Percentiles rank a stretch among this genome's conserved stretches.
Evolutionary conservation across 2,113 vertebrate genomes (phyloP).

Genomic region (Cervus canadensis): DNA sequence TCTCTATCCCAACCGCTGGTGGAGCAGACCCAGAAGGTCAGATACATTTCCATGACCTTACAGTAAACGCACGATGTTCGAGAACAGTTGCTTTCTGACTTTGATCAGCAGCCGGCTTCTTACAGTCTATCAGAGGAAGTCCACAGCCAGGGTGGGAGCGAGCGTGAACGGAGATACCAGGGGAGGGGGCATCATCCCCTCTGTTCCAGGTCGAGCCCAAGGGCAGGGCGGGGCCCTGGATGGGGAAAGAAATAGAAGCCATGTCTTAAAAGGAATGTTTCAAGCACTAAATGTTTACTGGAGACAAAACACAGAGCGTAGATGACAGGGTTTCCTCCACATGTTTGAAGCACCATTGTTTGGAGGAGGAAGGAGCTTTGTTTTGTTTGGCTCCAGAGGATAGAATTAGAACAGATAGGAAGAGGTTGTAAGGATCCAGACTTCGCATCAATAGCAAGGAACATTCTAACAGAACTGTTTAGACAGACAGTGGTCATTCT

Average conservation of each 20-base stretch:
- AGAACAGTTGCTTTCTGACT: neutral
- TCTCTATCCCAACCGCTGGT: neutral
- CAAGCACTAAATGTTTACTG: neutral
- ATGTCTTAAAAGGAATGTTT: neutral
- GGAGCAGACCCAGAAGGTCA: neutral
- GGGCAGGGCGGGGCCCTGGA: neutral
- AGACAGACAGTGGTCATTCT: neutral
- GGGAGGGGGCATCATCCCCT: neutral
- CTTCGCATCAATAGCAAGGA: neutral
- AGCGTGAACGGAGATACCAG: neutral
- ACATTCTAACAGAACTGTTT: neutral
- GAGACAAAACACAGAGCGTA: neutral
- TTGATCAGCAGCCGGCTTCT: neutral
- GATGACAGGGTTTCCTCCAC: neutral
- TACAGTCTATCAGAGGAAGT: neutral
- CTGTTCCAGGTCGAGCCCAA: neutral
- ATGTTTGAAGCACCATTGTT: neutral
- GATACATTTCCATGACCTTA: neutral
- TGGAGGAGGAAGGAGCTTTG: neutral
- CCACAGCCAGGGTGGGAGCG: neutral
- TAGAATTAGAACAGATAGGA: conserved; percentile 31
- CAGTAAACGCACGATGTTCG: neutral
- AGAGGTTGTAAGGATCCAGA: neutral
- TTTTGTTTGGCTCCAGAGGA: conserved; percentile 26
- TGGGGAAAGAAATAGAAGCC: neutral